Percentiles rank a stretch among this genome's conserved stretches.
phyloP scores from a whole-genome alignment of 2,888 invertebrate species.

The Metacarcinus magister region DNA sequence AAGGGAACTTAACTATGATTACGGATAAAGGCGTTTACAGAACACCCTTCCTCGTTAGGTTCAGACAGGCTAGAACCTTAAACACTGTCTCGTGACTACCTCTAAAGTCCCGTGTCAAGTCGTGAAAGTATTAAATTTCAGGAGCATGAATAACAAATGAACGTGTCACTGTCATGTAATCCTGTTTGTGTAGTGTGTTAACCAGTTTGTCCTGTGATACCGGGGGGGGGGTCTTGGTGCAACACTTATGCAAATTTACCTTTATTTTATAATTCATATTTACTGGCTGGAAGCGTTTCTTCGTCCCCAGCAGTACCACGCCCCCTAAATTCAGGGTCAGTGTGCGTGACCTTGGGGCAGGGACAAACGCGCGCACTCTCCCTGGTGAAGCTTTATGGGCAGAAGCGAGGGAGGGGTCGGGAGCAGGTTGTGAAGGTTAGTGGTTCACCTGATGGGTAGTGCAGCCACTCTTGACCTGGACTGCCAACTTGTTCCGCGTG shows the following conservation, averaged over 20 bases:
- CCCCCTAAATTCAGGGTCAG: slow-evolving; percentile 42
- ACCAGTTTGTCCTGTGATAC: neutral
- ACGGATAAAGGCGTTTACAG: too few species aligned
- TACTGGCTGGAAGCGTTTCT: neutral
- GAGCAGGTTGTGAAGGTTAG: neutral
- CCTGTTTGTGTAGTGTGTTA: neutral
- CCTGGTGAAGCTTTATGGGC: neutral
- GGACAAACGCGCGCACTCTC: neutral
- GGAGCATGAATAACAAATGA: neutral
- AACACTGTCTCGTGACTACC: too few species aligned
- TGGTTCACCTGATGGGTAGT: neutral
- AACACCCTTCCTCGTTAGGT: too few species aligned
- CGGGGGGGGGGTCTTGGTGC: neutral
- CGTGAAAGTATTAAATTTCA: too few species aligned
- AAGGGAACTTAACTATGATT: too few species aligned
- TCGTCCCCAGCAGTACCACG: neutral
- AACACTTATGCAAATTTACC: neutral
- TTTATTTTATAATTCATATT: neutral
- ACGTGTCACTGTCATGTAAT: neutral
- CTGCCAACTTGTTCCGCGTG: neutral
- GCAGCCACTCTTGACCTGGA: neutral
- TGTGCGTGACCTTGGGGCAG: slow-evolving; percentile 34
- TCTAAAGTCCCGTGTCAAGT: too few species aligned
- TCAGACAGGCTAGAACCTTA: too few species aligned
- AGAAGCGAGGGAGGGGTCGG: neutral